These are phyloP conservation scores for Mamestra brassicae DNA, from an alignment of 2,888 invertebrate species.

Conservation along the genomic window DNA sequence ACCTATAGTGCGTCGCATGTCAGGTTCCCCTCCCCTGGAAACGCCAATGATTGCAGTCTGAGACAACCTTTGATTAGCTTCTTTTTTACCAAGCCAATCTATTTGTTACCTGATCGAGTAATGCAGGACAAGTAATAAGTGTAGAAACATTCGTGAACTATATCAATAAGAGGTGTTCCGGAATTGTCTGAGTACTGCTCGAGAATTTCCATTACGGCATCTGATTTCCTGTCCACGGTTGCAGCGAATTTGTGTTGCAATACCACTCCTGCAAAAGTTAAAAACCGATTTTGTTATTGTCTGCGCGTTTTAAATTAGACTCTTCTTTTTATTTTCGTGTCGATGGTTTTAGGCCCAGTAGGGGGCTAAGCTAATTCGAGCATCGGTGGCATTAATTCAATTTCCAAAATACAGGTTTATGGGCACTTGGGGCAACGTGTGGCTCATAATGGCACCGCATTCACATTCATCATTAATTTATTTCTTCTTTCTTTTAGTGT, in stretches of 20 bases:
- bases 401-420: too few relatives aligned
- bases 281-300: background rate
- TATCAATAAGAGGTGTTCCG: slow-evolving; percentile 70
- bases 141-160: slow-evolving; percentile 73
- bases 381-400: too few relatives aligned
- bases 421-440: too few relatives aligned
- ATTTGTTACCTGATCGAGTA: slow-evolving; percentile 68
- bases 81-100: background rate
- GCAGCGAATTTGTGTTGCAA: slow-evolving; percentile 59
- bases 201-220: slow-evolving; percentile 68
- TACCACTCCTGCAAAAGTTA: slow-evolving; percentile 59
- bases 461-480: too few relatives aligned
- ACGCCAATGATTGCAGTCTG: too few relatives aligned
- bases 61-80: background rate
- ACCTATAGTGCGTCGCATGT: too few relatives aligned
- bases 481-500: too few relatives aligned
- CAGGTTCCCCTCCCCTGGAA: too few relatives aligned
- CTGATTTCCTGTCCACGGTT: slow-evolving; percentile 71
- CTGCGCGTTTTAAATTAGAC: background rate
- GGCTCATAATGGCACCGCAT: too few relatives aligned
- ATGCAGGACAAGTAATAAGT: slow-evolving; percentile 75
- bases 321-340: too few relatives aligned
- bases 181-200: slow-evolving; percentile 63
- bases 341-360: too few relatives aligned
- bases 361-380: too few relatives aligned